phyloP scores from a whole-genome alignment of 1,140 invertebrate genomes.

The Drosophila neocordata region DNA sequence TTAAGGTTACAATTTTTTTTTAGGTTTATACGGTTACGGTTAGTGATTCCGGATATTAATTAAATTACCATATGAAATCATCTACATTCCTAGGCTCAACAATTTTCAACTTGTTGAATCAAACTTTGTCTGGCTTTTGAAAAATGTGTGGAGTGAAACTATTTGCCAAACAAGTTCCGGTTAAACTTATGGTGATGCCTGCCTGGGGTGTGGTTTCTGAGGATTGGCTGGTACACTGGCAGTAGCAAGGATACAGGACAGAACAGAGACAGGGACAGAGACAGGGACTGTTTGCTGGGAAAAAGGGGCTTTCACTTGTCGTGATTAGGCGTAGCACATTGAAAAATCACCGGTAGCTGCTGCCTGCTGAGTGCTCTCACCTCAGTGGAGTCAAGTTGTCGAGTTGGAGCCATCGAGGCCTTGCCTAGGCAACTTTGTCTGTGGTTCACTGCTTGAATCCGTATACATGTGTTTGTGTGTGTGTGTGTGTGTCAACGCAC shows the following conservation, averaged over 20 bases:
- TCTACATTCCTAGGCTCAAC: not conserved
- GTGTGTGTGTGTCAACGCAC: constrained; percentile 45
- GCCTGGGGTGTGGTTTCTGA: not conserved
- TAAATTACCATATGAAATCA: not conserved
- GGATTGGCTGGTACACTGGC: not conserved
- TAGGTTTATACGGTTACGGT: no score
- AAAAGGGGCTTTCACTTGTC: constrained; percentile 3
- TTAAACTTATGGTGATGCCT: not conserved
- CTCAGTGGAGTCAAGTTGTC: constrained; percentile 9
- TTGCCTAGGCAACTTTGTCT: constrained; percentile 20
- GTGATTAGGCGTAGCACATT: constrained; percentile 14
- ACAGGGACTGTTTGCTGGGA: not conserved
- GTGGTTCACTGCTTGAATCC: constrained; percentile 32
- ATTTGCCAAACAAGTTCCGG: constrained; percentile 11
- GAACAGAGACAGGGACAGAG: no score
- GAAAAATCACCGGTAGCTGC: constrained; percentile 4
- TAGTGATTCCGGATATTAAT: not conserved
- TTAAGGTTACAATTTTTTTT: no score
- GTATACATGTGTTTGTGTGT: not conserved
- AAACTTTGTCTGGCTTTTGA: constrained; percentile 1
- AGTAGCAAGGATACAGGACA: no score
- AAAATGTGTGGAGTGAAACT: constrained; percentile 3
- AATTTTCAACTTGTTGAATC: constrained; percentile 12
- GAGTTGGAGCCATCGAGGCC: not conserved
- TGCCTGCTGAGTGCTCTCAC: constrained; percentile 14